phyloP scores from a whole-genome alignment of 2,797 vertebrate species.

The Gila robusta region DNA sequence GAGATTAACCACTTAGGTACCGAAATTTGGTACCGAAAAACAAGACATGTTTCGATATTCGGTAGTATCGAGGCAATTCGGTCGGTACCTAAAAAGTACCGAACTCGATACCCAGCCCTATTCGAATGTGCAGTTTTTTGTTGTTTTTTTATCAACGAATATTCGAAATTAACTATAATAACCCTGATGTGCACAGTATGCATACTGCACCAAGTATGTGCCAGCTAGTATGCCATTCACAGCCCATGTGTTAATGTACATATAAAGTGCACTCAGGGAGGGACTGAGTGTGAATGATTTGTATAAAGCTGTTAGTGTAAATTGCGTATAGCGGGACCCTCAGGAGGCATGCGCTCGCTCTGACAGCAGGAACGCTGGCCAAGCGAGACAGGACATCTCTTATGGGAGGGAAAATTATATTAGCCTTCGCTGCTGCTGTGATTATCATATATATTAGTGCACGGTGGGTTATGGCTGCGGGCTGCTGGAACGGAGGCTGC shows the following conservation, averaged over 20 bases:
- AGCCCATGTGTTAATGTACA: conserved; percentile 1
- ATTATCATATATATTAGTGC: conserved; percentile 73
- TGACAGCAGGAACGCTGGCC: conserved; percentile 58
- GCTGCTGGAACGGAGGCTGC: conserved; percentile 67
- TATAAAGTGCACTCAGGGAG: neutral
- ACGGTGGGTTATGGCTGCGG: conserved; percentile 63
- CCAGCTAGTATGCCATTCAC: neutral
- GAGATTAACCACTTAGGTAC: too few relatives aligned
- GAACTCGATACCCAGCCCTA: too few relatives aligned
- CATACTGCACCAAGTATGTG: neutral
- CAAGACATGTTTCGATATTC: too few relatives aligned
- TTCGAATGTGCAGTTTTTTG: too few relatives aligned
- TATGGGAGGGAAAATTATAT: conserved; percentile 61
- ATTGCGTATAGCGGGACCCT: conserved; percentile 38
- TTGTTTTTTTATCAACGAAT: too few relatives aligned
- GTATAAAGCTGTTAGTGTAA: conserved; percentile 41
- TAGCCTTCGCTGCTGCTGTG: conserved; percentile 70
- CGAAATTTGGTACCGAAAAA: too few relatives aligned
- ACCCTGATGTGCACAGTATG: too few relatives aligned
- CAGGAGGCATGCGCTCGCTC: conserved; percentile 41
- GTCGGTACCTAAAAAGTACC: too few relatives aligned
- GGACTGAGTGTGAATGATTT: conserved; percentile 38
- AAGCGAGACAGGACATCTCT: conserved; percentile 60
- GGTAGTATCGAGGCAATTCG: too few relatives aligned
- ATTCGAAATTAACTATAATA: too few relatives aligned